Evolutionary conservation across 2,888 invertebrate species (phyloP), one percentile per base, ranked within the genome.

Genomic region (Cheilosia variabilis): DNA sequence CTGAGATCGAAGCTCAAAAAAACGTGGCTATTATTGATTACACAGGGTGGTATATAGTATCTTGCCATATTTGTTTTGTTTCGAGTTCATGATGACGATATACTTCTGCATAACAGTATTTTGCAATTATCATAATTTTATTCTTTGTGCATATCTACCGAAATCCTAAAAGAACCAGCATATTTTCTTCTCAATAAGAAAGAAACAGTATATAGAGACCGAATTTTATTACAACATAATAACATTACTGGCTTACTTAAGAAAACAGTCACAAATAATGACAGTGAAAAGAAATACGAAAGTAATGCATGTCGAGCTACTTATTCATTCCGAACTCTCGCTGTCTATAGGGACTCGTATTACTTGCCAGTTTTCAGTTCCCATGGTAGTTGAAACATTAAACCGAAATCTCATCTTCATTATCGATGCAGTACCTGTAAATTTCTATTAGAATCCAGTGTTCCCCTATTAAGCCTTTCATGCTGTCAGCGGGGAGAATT

Each of bases 341-440:
- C 71, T 50, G 47, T 37, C 47, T 10, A 52, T 52, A 50, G 41
- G 37, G 10, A 41, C 45, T 55, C 27, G 45, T 53, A 53, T 73
- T 13, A 50, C 43, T 50, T 50, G 43, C 47, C 43, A 43, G 37
- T 65, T 27, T 24, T 65, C 17, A 22, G 58, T 77, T 82, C 81
- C 71, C 81, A 82, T 77, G 71, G 65, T 27, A 27, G 45, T 37
- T 10, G 19, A 19, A 24, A 15, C 27, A 68, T 62, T 50, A 62
- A 75, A 68, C 43, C n/a, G 19, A 22, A 47, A 81, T 65, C n/a
- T 53, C 45, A 65, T 78, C 82, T 78, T 83, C 82, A 83, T 83
- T 83, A 78, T 78, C 78, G 41, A 83, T 83, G 82, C 82, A 72
- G 62, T 78, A 68, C 82, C 62, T 78, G 82, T 78, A 78, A 83